These are phyloP conservation scores for Prunella fulvescens DNA, from an alignment of 2,113 vertebrate species.

Conservation along the genomic window DNA sequence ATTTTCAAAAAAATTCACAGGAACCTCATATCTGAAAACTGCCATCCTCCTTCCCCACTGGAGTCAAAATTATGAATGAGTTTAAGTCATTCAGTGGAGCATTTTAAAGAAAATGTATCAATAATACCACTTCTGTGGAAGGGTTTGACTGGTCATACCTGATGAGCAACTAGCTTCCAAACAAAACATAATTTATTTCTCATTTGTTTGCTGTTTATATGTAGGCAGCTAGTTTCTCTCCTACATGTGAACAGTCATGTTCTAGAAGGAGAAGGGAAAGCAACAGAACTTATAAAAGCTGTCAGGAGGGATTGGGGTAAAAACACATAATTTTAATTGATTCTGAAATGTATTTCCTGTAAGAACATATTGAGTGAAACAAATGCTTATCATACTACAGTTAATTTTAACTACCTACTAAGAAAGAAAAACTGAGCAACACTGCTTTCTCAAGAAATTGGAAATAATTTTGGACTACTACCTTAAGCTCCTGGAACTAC, in stretches of 20 bases:
- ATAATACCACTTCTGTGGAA: neutral
- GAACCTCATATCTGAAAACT: neutral
- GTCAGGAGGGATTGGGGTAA: neutral
- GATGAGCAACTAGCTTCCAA: neutral
- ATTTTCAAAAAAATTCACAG: neutral
- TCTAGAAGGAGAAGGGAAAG: neutral
- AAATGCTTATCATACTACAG: neutral
- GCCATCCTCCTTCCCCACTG: neutral
- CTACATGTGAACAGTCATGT: neutral
- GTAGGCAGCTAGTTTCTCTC: neutral
- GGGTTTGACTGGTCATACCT: neutral
- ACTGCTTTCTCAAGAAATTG: neutral
- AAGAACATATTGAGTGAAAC: neutral
- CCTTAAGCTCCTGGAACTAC: neutral
- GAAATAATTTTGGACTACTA: neutral
- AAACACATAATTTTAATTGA: neutral
- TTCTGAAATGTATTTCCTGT: neutral
- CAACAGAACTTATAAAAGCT: neutral
- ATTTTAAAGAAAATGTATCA: neutral
- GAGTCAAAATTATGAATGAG: neutral
- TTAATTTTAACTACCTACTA: neutral
- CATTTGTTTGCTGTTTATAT: neutral
- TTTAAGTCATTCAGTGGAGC: neutral
- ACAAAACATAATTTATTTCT: neutral
- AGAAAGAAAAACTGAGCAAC: neutral